Base-by-base conservation (phyloP, 2,888 invertebrate species). In the Mythimna vitellina region DNA sequence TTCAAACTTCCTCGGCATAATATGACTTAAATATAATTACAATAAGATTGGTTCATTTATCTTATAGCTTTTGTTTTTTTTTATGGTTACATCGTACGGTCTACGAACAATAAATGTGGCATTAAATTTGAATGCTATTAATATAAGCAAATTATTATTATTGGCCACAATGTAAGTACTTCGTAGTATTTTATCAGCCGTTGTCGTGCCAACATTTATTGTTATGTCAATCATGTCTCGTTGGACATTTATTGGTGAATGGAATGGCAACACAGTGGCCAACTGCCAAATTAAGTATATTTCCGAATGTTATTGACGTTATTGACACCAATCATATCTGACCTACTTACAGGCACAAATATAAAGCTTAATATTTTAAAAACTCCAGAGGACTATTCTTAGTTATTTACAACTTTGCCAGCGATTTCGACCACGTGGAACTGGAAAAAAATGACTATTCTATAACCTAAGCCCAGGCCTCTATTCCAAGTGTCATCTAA, bases 201-300 rank as follows among this genome's bases (percentile, higher is more conserved):
- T 29, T 35, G 17, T 25, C 3, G 46, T 46, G 20, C 51, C 7
- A 14, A 3, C 32, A 60, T 32, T 67, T 68, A 74, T 68, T 76
- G 22, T 66, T 22, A 56, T 35, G 74, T 63, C 74, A 64, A 42
- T 73, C 73, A 29, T 51, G 74, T 64, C 42, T 54, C 54, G 64
- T 10, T 51, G 46, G 63, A 64, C 77, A 78, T 46, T 65, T 68
- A 80, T 62, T 68, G 61, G 25, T 7, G 49, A 49, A 10, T 14
- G 46, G 25, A 58, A 35, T 75, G 80, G 64, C 46, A 62, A 66
- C 22, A 7, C 10, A 1, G 46, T 35, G 66, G 62, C 68, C 49
- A 10, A 3, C 38, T 68, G 78, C 80, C 80, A 80, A 49, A 46
- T n/a, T 9, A 46, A 46, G 46, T 46, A 38, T 29, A 20, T 54